Conservation (phyloP, 2,888 invertebrate genomes). For the Heliconius hortense region DNA sequence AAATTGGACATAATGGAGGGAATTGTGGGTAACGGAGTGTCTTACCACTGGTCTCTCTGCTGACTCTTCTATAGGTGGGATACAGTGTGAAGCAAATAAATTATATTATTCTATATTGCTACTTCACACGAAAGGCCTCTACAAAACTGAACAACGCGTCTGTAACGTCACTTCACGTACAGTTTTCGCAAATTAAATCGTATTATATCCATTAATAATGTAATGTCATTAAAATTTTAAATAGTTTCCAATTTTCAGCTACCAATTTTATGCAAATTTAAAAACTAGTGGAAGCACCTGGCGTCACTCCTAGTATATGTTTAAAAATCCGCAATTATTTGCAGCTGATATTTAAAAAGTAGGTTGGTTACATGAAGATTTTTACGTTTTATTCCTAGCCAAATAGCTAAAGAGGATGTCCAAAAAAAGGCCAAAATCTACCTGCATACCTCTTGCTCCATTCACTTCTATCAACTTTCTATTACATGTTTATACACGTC, state of each 20-base stretch:
- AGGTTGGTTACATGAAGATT: no score
- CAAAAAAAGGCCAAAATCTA: no score
- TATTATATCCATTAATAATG: conserved; percentile 19
- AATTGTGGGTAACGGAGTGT: no score
- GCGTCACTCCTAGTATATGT: background rate
- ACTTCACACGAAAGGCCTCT: background rate
- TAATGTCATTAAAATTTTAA: conserved; percentile 19
- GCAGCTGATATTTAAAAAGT: no score
- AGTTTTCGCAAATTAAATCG: conserved; percentile 15
- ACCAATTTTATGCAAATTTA: background rate
- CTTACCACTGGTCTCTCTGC: no score
- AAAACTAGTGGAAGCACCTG: background rate
- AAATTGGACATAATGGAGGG: no score
- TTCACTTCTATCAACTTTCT: no score
- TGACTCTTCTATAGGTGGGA: background rate
- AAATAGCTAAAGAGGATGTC: no score
- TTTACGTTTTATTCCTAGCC: no score
- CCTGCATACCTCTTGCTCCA: no score
- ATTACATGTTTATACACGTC: no score
- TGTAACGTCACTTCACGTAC: background rate
- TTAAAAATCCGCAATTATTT: no score
- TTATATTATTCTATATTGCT: background rate
- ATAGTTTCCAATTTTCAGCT: conserved; percentile 2
- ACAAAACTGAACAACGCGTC: conserved; percentile 12
- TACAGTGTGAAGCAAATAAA: background rate